Conservation (phyloP, 2,113 vertebrate genomes). For the Datnioides undecimradiatus region DNA sequence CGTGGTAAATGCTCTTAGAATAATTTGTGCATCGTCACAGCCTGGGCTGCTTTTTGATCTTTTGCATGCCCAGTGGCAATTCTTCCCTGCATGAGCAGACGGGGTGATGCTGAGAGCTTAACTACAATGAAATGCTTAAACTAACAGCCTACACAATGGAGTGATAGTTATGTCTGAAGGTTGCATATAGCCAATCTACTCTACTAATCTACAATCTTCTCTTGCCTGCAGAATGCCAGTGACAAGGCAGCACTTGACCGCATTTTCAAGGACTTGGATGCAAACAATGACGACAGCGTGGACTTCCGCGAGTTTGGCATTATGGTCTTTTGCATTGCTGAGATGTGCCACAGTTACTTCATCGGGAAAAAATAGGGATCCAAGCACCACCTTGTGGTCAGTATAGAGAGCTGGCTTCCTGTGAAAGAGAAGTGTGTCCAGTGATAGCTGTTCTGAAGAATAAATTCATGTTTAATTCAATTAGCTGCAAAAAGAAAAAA, state of each 20-base stretch:
- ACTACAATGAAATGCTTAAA: neutral
- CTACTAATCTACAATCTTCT: neutral
- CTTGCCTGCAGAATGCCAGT: conserved; percentile 51
- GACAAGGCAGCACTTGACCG: conserved; percentile 68
- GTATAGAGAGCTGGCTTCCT: neutral
- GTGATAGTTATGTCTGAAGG: neutral
- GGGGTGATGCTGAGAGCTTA: neutral
- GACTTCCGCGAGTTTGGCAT: conserved; percentile 81
- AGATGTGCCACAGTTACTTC: conserved; percentile 74
- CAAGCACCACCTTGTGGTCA: conserved; percentile 45
- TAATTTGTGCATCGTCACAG: neutral
- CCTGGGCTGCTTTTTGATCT: neutral
- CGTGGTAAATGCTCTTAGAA: neutral
- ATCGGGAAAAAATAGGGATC: conserved; percentile 24
- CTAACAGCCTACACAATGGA: neutral
- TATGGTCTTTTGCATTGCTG: conserved; percentile 71
- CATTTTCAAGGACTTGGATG: conserved; percentile 78
- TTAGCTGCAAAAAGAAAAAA: conserved; percentile 14
- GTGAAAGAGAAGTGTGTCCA: neutral
- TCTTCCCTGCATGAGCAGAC: no score
- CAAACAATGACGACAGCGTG: conserved; percentile 74
- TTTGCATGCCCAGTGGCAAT: neutral
- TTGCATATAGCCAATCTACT: neutral
- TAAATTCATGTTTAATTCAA: neutral
- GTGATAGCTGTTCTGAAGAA: conserved; percentile 4